These are phyloP conservation scores for Litocranius walleri DNA, from an alignment of 2,113 vertebrate genomes.

Conservation along the genomic window DNA sequence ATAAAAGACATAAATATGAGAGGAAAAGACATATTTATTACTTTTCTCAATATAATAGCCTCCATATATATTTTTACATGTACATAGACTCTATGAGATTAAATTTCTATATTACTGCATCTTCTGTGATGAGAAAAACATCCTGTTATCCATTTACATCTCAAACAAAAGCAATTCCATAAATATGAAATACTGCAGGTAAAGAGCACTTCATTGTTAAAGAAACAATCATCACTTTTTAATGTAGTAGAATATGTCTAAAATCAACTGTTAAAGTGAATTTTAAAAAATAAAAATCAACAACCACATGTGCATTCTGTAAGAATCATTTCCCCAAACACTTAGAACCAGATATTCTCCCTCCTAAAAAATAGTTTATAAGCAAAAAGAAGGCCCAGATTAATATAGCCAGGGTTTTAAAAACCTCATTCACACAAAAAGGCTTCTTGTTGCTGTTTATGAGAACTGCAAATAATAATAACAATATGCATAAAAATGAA, in stretches of 20 bases:
- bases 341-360: background rate
- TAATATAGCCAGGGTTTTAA: background rate
- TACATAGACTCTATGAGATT: background rate
- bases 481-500: background rate
- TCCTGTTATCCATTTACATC: background rate
- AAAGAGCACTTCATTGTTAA: background rate
- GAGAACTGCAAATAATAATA: background rate
- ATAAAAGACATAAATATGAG: background rate
- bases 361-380: background rate
- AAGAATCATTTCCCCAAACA: conserved; percentile 12
- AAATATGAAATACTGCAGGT: background rate
- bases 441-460: background rate
- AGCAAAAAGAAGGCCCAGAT: background rate
- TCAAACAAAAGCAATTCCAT: background rate
- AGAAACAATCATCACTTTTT: background rate
- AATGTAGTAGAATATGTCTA: background rate
- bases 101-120: background rate
- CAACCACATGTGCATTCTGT: background rate
- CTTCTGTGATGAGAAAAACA: background rate
- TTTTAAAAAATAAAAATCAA: conserved; percentile 18
- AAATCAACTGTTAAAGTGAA: conserved; percentile 11
- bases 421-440: background rate
- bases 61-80: background rate
- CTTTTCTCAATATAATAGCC: background rate
- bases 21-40: background rate